These are phyloP conservation scores for Anguilla megastoma DNA, from an alignment of 2,797 vertebrate species.

Conservation along the genomic window DNA sequence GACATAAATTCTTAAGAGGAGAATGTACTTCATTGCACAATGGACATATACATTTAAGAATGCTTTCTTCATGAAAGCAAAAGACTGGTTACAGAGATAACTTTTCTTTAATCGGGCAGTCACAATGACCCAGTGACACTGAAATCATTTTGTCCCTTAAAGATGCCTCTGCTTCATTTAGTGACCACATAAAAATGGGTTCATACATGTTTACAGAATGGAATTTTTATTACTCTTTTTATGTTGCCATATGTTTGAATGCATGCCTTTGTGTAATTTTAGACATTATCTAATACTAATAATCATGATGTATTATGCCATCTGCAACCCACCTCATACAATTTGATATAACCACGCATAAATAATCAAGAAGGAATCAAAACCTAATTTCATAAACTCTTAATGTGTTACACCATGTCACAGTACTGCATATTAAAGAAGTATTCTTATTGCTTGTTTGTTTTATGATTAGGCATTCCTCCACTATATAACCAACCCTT, in stretches of 20 bases:
- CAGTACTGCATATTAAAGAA: background rate
- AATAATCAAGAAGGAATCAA: background rate
- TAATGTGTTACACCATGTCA: background rate
- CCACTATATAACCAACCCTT: background rate
- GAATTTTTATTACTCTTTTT: background rate
- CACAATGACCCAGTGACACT: background rate
- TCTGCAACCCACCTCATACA: background rate
- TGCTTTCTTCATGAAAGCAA: background rate
- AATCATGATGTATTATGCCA: background rate
- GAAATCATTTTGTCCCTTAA: background rate
- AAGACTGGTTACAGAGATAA: no score
- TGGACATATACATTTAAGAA: background rate
- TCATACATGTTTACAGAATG: background rate
- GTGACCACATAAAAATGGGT: background rate
- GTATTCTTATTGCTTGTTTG: background rate
- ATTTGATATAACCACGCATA: background rate
- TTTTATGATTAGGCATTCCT: background rate
- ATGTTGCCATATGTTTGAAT: background rate
- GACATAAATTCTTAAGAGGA: background rate
- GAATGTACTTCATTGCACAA: background rate
- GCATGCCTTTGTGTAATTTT: background rate
- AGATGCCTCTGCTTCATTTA: background rate
- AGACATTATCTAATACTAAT: background rate
- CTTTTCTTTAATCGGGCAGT: background rate
- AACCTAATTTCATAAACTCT: background rate